Conservation (phyloP, 2,888 invertebrate genomes). For the Drosophila neonasuta region DNA sequence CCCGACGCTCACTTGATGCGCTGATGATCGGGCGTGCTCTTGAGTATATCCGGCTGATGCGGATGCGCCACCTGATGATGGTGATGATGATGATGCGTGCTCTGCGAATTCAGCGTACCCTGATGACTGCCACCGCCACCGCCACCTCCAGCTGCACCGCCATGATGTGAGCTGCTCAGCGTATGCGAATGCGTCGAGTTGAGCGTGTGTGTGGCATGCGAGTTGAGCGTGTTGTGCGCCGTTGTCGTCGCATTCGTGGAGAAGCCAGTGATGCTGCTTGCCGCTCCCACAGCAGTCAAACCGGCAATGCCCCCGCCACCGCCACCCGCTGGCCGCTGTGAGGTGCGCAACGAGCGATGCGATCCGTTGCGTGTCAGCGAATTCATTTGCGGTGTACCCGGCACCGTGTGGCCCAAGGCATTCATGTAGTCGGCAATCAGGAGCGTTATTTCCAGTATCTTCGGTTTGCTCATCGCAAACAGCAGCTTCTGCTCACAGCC, state of each 20-base stretch:
- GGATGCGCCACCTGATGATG: constrained; percentile 61
- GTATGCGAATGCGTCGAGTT: constrained; percentile 82
- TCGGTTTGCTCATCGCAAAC: constrained; percentile 95
- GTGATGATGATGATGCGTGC: constrained; percentile 82
- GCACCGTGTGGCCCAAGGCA: constrained; percentile 88
- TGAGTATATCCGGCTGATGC: constrained; percentile 89
- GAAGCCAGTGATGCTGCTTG: constrained; percentile 71
- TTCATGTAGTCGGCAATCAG: constrained; percentile 97
- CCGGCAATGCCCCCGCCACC: constrained; percentile 43
- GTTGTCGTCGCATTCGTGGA: constrained; percentile 82
- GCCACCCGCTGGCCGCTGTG: constrained; percentile 69
- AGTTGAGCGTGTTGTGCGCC: constrained; percentile 85
- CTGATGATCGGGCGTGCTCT: constrained; percentile 93
- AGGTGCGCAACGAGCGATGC: constrained; percentile 84
- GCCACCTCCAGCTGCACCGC: constrained; percentile 59
- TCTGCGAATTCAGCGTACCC: constrained; percentile 80
- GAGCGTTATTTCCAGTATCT: constrained; percentile 93
- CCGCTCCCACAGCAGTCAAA: constrained; percentile 54
- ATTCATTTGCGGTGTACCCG: constrained; percentile 91
- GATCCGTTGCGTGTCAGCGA: constrained; percentile 89
- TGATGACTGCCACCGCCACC: constrained; percentile 78
- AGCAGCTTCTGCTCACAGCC: constrained; percentile 89
- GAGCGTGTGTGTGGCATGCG: constrained; percentile 83
- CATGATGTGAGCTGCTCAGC: constrained; percentile 81
- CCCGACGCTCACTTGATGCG: constrained; percentile 80